A percentile compares a stretch with the other conserved stretches of the same genome.
Evolutionary conservation across 2,888 invertebrate genomes (phyloP).

Genomic region (Hoplodrina blanda): DNA sequence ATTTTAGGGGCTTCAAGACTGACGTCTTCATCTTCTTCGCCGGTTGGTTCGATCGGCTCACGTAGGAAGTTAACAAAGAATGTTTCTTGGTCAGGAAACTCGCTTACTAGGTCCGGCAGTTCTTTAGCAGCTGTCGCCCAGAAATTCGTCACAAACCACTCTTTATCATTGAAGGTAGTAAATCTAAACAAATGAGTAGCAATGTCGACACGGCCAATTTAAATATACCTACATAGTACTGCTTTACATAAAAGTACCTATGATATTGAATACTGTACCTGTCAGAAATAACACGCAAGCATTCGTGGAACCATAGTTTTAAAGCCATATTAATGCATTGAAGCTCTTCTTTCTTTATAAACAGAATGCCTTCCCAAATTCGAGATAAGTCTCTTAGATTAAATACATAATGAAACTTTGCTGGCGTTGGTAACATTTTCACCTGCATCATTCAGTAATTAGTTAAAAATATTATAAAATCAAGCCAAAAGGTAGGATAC

Average conservation of each 20-base stretch:
- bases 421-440: conserved; percentile 97
- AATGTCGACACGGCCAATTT: neutral
- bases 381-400: conserved; percentile 97
- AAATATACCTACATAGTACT: neutral
- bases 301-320: conserved; percentile 96
- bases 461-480: neutral
- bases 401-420: conserved; percentile 98
- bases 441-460: conserved; percentile 77
- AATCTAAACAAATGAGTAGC: conserved; percentile 70
- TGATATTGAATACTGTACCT: conserved; percentile 83
- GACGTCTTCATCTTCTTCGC: conserved; percentile 93
- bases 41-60: conserved; percentile 95
- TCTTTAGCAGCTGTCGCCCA: conserved; percentile 90
- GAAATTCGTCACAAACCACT: conserved; percentile 94
- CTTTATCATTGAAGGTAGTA: conserved; percentile 85
- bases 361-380: conserved; percentile 97
- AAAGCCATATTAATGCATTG: conserved; percentile 89
- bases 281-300: conserved; percentile 95
- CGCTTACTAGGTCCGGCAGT: conserved; percentile 83
- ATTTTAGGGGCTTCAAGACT: conserved; percentile 95
- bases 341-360: conserved; percentile 93
- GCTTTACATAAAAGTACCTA: no score
- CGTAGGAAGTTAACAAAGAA: conserved; percentile 96
- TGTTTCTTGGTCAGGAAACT: conserved; percentile 92
- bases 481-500: neutral